These are phyloP conservation scores for Agrilus mali DNA, from an alignment of 2,888 invertebrate genomes.

Conservation along the genomic window DNA sequence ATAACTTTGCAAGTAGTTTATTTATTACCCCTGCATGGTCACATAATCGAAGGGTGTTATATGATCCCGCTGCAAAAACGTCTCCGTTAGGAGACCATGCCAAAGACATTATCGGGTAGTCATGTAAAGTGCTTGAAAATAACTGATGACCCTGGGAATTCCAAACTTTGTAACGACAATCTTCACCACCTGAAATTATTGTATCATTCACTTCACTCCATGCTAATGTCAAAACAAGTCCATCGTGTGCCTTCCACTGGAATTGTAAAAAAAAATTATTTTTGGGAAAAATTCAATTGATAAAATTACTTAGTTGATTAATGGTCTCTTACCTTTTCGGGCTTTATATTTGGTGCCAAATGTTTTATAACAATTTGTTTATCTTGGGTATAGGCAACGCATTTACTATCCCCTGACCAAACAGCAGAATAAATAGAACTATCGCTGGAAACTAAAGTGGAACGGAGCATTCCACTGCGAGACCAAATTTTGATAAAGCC, in stretches of 20 bases:
- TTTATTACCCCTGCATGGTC: conserved; percentile 78
- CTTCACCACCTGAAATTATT: conserved; percentile 92
- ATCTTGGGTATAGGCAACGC: conserved; percentile 58
- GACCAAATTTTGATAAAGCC: conserved; percentile 97
- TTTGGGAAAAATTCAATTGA: too few relatives aligned
- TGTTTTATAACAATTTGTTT: conserved; percentile 56
- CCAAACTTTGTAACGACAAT: conserved; percentile 78
- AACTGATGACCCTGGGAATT: conserved; percentile 81
- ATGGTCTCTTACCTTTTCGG: conserved; percentile 44
- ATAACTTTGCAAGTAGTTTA: not conserved
- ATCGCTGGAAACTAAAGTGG: conserved; percentile 71
- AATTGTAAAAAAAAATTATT: conserved; percentile 17
- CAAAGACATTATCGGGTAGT: conserved; percentile 82
- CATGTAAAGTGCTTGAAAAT: conserved; percentile 73
- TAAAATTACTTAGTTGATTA: too few relatives aligned
- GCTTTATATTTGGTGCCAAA: conserved; percentile 59
- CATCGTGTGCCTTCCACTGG: conserved; percentile 95
- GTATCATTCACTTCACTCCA: conserved; percentile 92
- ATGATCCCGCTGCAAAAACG: conserved; percentile 85
- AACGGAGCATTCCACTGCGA: conserved; percentile 83
- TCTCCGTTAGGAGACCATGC: conserved; percentile 89
- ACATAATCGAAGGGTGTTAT: conserved; percentile 83
- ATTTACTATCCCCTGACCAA: conserved; percentile 65
- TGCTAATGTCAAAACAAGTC: conserved; percentile 76
- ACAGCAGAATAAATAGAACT: conserved; percentile 71